Evolutionary conservation across 2,113 vertebrate species (phyloP), one percentile per base, ranked within the genome.

Genomic region (Casuarius casuarius): DNA sequence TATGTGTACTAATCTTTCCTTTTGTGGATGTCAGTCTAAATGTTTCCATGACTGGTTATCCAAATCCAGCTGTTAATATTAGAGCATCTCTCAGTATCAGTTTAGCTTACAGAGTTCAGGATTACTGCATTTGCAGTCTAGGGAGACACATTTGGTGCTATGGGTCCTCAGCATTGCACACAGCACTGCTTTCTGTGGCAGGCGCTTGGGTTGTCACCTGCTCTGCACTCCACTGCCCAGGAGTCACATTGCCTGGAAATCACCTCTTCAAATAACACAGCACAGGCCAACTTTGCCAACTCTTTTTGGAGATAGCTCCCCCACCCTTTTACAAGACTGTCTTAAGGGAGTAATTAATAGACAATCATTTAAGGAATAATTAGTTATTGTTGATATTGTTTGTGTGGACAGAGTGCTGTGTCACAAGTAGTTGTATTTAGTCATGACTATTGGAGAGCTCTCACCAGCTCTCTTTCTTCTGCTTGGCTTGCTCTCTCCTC

Each of bases 11-110:
- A 44, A 23, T 12, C 61, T 92, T 59, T 78, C 54, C 11, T 19
- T 73, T 33, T n/a, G 18, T 78, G 65, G 22, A 62, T 56, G 44
- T 19, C 8, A 77, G 65, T 77, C 28, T 51, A 51, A 74, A 48
- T 40, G 28, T 80, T 28, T 56, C 49, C 13, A 54, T 68, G 48
- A 38, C 28, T 70, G 14, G 12, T 89, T 83, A 14, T 66, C 40
- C 49, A 76, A 79, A 70, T 83, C 38, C 76, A 90, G 21, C 52
- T 73, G n/a, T 76, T 61, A 12, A 14, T 16, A 0, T 82, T 42
- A 33, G 22, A 68, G 14, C 20, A 2, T 54, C 11, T 68, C 31
- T 89, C 0, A 0, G 31, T 31, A 25, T 28, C n/a, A 5, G n/a
- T 38, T 66, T 76, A 28, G 29, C 44, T 90, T 82, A n/a, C 49